These are phyloP conservation scores for Cotesia glomerata DNA, from an alignment of 1,140 invertebrate species.

Conservation along the genomic window DNA sequence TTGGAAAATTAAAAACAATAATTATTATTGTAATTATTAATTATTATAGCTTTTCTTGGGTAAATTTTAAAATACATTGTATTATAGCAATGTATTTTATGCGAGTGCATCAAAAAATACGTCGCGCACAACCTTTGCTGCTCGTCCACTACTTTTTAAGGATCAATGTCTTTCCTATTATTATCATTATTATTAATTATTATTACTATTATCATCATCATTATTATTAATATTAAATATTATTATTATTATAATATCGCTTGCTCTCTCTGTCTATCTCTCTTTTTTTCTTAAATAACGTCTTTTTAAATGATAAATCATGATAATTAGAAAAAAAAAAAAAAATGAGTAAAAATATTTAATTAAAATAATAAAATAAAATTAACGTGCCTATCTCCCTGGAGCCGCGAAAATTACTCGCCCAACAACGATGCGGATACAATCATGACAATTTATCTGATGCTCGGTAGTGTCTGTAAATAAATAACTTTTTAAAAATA, in stretches of 20 bases:
- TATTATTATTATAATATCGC: neutral
- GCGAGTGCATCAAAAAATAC: constrained; percentile 13
- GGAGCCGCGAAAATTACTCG: constrained; percentile 16
- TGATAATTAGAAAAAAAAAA: neutral
- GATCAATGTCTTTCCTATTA: constrained; percentile 31
- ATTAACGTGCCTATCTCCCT: constrained; percentile 24
- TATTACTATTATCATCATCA: neutral
- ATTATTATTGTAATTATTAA: constrained; percentile 13
- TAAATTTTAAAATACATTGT: neutral
- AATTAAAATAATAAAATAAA: constrained; percentile 16
- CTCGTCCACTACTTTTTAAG: constrained; percentile 36
- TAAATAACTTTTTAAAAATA: neutral
- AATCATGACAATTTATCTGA: constrained; percentile 22
- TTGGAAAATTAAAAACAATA: neutral
- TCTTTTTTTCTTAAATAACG: neutral
- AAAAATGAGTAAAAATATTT: neutral
- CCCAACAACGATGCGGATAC: constrained; percentile 31
- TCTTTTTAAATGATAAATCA: too few species aligned
- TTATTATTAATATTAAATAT: neutral
- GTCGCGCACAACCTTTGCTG: constrained; percentile 28
- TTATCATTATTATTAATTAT: neutral
- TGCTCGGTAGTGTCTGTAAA: neutral
- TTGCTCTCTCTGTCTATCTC: constrained; percentile 1
- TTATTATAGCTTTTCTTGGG: neutral
- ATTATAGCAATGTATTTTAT: neutral